Base-by-base conservation (phyloP, 2,888 invertebrate species). In the Sericinus montela region DNA sequence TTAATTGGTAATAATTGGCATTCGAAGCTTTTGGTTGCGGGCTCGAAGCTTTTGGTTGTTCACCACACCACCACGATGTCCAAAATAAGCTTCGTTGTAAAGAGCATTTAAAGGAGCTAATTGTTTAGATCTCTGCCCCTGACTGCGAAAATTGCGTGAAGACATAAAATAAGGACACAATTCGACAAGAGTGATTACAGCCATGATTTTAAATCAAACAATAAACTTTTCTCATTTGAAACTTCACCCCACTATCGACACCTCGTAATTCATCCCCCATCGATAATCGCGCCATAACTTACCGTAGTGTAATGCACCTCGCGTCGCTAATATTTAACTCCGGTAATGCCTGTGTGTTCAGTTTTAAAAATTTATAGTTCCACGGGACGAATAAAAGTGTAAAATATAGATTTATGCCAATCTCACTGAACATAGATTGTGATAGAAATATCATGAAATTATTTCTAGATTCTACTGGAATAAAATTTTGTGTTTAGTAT, bases 271-370 rank as follows among this genome's bases (percentile, higher is more conserved):
- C 71, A 75, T 60, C 60, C 58, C 57, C 54, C 55, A 44, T 62
- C 72, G 74, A 75, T 81, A 80, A 82, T 79, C 78, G 72, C 58
- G 55, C 64, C 72, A 77, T 80, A 77, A 77, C 73, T 79, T 70
- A 77, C 13, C 11, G 6, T 59, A 58, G 55, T 61, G 58, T 62
- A 67, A 63, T 67, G 67, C 72, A 69, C 67, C 68, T 30, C 36
- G 59, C 63, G 65, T 63, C 63, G 65, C 71, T 70, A 74, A 75
- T 77, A 77, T 76, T 69, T 69, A 76, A 75, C 66, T 65, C 59
- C 65, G 64, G 69, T 75, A 75, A 75, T 71, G 72, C 65, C 64
- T 53, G 51, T 56, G 66, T 69, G 75, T 79, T 78, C 75, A 72
- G 67, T 75, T 78, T 65, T 75, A 71, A 63, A 65, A 72, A 75